Evolutionary conservation across 2,888 invertebrate species (phyloP), one percentile per base, ranked within the genome.

Genomic region (Platynereis dumerilii): DNA sequence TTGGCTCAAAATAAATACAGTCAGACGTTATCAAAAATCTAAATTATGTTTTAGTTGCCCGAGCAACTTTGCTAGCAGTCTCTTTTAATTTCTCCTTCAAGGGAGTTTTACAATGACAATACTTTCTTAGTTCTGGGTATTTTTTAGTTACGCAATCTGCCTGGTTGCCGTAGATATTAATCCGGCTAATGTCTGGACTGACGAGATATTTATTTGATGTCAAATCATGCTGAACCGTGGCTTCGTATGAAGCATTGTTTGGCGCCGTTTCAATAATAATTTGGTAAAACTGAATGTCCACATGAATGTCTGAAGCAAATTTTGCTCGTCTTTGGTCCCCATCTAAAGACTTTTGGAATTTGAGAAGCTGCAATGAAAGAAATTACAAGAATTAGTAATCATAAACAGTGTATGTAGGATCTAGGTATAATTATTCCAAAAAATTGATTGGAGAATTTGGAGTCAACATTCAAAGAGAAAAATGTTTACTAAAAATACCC

Each of bases 81-180:
- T 34, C 34, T 34, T 34, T 34, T 34, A 34, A 34, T 12, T 34
- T 34, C 12, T 34, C 34, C 12, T 34, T 34, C 12, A 12, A 12
- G 5, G 34, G 34, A 5, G 34, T 34, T 12, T 34, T 34, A 28
- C 62, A 62, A 45, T 62, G 28, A 20, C 62, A 62, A 39, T 20
- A 56, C 12, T 45, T 62, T n/a, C 57, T n/a, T 15, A 62, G 57
- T 24, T 62, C 57, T n/a, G 62, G 62, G 28, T 28, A 28, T 54
- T 62, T 39, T 2, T n/a, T 22, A 12, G 24, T 29, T 17, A 79
- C 67, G 68, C 80, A 80, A 1, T 70, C 61, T 42, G 80, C 73
- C 65, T 79, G 76, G 54, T 71, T 69, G 12, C 79, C 78, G 63
- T 80, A 80, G 28, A 62, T 63, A 61, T 77, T 74, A 12, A 80